A percentile compares a stretch with the other conserved stretches of the same genome.
Evolutionary conservation across 1,140 invertebrate genomes (phyloP).

Genomic region (Cydia splendana): DNA sequence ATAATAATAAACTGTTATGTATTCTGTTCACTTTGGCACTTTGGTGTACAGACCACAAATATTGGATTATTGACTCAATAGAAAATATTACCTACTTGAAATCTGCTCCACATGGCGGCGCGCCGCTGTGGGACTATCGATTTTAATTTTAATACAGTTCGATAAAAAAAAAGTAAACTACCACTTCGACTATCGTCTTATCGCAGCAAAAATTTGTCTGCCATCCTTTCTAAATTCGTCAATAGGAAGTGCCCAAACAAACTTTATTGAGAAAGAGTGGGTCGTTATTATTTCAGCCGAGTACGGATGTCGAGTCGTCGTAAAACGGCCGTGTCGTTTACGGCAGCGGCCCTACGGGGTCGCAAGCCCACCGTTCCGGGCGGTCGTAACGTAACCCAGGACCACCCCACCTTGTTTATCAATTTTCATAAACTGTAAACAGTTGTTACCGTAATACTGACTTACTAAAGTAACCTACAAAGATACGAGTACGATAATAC

Average conservation of each 20-base stretch:
- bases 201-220: too few relatives aligned
- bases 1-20: too few relatives aligned
- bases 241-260: not conserved
- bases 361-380: conserved; percentile 48
- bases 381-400: conserved; percentile 65
- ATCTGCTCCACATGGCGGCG: not conserved
- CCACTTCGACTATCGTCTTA: too few relatives aligned
- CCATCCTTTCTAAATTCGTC: not conserved
- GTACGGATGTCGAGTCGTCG: conserved; percentile 55
- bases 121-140: not conserved
- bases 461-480: not conserved
- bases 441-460: conserved; percentile 36
- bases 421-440: conserved; percentile 59
- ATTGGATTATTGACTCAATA: not conserved
- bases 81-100: not conserved
- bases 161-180: too few relatives aligned
- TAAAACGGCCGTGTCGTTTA: conserved; percentile 62
- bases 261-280: conserved; percentile 6
- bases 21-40: too few relatives aligned
- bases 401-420: conserved; percentile 54
- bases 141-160: too few relatives aligned
- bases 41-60: not conserved
- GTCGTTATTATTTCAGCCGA: conserved; percentile 66
- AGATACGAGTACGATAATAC: too few relatives aligned
- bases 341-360: conserved; percentile 42